Percentiles rank a stretch among this genome's conserved stretches.
Conservation (phyloP, 2,797 vertebrate species). For the Lutjanus argentimaculatus region DNA sequence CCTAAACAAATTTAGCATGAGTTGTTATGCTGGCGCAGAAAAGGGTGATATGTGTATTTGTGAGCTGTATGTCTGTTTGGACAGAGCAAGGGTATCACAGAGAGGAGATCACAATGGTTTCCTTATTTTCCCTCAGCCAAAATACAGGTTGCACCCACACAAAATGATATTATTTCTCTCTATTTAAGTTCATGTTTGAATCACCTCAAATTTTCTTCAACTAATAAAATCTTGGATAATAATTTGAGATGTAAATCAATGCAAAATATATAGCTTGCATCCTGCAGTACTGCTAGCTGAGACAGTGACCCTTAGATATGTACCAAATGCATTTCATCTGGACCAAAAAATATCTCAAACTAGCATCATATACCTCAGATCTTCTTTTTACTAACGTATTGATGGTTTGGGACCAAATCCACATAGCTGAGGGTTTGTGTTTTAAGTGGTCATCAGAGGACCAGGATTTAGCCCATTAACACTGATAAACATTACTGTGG, state of each 20-base stretch:
- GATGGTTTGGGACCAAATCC: neutral
- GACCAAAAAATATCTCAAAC: neutral
- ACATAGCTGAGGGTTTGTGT: neutral
- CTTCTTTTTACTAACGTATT: neutral
- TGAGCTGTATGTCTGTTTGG: slow-evolving; percentile 9
- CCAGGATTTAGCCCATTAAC: neutral
- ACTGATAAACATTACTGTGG: neutral
- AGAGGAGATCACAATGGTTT: slow-evolving; percentile 81
- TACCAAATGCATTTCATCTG: neutral
- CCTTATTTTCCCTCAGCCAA: slow-evolving; percentile 49
- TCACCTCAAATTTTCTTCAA: neutral
- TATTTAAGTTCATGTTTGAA: slow-evolving; percentile 20
- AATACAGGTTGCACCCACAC: neutral
- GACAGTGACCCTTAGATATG: neutral
- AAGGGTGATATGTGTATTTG: neutral
- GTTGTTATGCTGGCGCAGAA: neutral
- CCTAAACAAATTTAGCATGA: neutral
- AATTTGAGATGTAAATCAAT: neutral
- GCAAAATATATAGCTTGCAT: neutral
- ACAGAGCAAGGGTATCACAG: slow-evolving; percentile 61
- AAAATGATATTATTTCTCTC: neutral
- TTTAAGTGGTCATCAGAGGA: neutral
- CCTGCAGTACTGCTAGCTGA: neutral
- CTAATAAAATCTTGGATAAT: neutral
- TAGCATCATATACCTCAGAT: neutral